Evolutionary conservation across 2,888 invertebrate genomes (phyloP).

Genomic region (Allophyes oxyacanthae): DNA sequence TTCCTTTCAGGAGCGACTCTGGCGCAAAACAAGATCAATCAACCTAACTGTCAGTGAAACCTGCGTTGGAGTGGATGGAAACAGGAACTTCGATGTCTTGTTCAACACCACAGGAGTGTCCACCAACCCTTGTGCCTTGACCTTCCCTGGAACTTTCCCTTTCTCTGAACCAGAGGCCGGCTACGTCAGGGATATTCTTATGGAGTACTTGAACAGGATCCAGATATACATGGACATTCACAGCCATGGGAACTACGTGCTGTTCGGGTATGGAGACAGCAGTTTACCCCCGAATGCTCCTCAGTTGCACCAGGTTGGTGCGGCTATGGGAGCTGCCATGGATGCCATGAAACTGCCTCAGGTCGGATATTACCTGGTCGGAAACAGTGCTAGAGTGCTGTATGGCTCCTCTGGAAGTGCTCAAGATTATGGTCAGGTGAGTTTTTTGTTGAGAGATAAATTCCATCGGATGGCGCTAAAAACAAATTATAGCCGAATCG

Average conservation of each 20-base stretch:
- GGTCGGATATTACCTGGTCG: slow-evolving; percentile 66
- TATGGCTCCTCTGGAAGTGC: slow-evolving; percentile 71
- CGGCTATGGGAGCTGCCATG: slow-evolving; percentile 70
- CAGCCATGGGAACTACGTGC: slow-evolving; percentile 90
- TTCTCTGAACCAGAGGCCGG: slow-evolving; percentile 91
- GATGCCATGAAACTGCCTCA: slow-evolving; percentile 64
- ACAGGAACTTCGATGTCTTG: slow-evolving; percentile 91
- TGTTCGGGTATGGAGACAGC: slow-evolving; percentile 62
- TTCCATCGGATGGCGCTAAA: too few relatives aligned
- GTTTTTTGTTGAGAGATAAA: too few relatives aligned
- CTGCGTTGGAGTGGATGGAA: slow-evolving; percentile 92
- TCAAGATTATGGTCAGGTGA: slow-evolving; percentile 67
- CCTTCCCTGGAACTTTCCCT: slow-evolving; percentile 88
- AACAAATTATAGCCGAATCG: too few relatives aligned
- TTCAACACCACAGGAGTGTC: slow-evolving; percentile 89
- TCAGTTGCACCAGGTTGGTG: slow-evolving; percentile 65
- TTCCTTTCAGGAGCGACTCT: slow-evolving; percentile 85
- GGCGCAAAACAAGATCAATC: slow-evolving; percentile 90
- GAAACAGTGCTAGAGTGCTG: slow-evolving; percentile 68
- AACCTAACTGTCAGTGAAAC: slow-evolving; percentile 60
- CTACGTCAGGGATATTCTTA: slow-evolving; percentile 88
- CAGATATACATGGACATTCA: slow-evolving; percentile 92
- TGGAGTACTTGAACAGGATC: slow-evolving; percentile 76
- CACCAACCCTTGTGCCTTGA: slow-evolving; percentile 86
- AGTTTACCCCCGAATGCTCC: slow-evolving; percentile 78